A percentile compares a stretch with the other conserved stretches of the same genome.
phyloP scores from a whole-genome alignment of 2,797 vertebrate genomes.

The Astyanax mexicanus region DNA sequence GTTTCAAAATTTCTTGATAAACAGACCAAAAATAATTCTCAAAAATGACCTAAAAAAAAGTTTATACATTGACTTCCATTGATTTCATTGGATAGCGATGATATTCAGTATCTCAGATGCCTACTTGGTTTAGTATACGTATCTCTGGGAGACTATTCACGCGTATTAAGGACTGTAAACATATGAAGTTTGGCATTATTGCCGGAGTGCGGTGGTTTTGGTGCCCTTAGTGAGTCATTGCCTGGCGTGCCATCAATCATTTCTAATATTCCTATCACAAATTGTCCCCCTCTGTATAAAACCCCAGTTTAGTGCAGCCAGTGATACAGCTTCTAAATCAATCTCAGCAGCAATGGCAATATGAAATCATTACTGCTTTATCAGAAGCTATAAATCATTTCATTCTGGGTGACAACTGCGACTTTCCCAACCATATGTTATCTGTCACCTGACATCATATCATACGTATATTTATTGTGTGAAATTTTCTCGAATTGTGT shows the following conservation, averaged over 20 bases:
- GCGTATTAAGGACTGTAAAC: slow-evolving; percentile 38
- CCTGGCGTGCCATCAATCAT: slow-evolving; percentile 59
- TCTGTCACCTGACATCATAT: slow-evolving; percentile 42
- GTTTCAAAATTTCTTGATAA: no score
- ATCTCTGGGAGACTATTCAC: slow-evolving; percentile 23
- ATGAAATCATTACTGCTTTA: slow-evolving; percentile 73
- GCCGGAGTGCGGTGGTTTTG: slow-evolving; percentile 41
- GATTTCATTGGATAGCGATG: no score
- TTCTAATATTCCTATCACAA: slow-evolving; percentile 43
- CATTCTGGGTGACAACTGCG: slow-evolving; percentile 59
- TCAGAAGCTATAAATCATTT: slow-evolving; percentile 75
- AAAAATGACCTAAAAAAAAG: no score
- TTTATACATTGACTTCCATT: no score
- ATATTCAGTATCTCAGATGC: background rate
- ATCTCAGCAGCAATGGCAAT: slow-evolving; percentile 56
- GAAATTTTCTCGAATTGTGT: slow-evolving; percentile 20
- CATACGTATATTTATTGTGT: slow-evolving; percentile 13
- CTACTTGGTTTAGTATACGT: slow-evolving; percentile 2
- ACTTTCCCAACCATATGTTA: slow-evolving; percentile 54
- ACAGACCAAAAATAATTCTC: no score
- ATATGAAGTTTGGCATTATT: slow-evolving; percentile 43
- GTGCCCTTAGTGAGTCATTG: slow-evolving; percentile 38
- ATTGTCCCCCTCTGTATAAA: slow-evolving; percentile 32
- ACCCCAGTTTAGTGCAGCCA: slow-evolving; percentile 42
- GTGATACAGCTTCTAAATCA: slow-evolving; percentile 63